These are phyloP conservation scores for Pyrocephalus nanus DNA, from an alignment of 2,797 vertebrate genomes.

Conservation along the genomic window DNA sequence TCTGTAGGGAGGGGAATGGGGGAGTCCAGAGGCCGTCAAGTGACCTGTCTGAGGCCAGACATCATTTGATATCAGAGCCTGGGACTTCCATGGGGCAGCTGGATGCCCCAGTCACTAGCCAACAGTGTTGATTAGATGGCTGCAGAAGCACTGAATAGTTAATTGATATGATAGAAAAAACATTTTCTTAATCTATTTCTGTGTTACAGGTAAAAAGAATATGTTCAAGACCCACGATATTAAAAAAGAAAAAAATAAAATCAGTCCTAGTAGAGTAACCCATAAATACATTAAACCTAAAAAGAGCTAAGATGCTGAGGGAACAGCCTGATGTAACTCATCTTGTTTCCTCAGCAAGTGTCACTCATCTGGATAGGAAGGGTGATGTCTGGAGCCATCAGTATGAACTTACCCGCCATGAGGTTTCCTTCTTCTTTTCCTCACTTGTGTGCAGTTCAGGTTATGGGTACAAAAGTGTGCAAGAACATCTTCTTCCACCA, in stretches of 20 bases:
- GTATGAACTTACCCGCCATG: conserved; percentile 48
- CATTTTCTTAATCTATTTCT: background rate
- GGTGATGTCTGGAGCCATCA: background rate
- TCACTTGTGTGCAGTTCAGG: background rate
- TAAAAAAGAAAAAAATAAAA: background rate
- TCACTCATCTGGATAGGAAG: background rate
- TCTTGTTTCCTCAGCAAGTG: background rate
- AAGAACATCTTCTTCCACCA: conserved; percentile 6
- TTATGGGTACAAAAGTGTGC: background rate
- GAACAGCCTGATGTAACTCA: background rate
- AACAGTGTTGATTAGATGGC: background rate
- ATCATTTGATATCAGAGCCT: background rate
- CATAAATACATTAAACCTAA: background rate
- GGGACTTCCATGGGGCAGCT: background rate
- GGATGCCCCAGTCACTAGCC: background rate
- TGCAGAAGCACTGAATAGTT: background rate
- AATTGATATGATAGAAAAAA: background rate
- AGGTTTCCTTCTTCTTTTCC: conserved; percentile 40
- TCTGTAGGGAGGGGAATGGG: background rate
- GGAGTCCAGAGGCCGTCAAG: background rate
- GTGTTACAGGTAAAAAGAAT: background rate
- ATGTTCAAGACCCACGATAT: background rate
- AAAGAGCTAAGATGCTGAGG: background rate
- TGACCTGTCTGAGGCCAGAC: background rate
- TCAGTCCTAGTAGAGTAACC: background rate